These are phyloP conservation scores for Dipus sagitta DNA, from an alignment of 2,797 vertebrate genomes.

Conservation along the genomic window DNA sequence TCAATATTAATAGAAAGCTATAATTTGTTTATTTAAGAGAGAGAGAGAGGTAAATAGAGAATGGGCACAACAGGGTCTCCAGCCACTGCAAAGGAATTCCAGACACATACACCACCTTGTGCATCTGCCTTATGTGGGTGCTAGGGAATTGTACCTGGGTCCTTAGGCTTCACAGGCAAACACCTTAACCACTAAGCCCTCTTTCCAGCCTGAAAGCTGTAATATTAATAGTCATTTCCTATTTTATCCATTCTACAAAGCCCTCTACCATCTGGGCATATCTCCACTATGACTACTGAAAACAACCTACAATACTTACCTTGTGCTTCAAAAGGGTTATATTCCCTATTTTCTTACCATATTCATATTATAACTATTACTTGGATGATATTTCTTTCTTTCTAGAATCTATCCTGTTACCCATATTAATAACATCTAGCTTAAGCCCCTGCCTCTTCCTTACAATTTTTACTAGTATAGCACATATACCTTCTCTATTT, in stretches of 20 bases:
- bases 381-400: not conserved
- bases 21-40: too few relatives aligned
- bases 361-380: conserved; percentile 2
- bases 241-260: conserved; percentile 24
- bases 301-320: not conserved
- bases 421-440: conserved; percentile 2
- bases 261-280: not conserved
- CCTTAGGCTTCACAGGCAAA: too few relatives aligned
- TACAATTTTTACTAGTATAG: not conserved
- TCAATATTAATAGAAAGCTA: not conserved
- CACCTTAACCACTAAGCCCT: too few relatives aligned
- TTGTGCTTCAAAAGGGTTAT: not conserved
- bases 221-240: conserved; percentile 31
- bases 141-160: too few relatives aligned
- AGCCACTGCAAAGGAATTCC: too few relatives aligned
- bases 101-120: too few relatives aligned
- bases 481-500: not conserved
- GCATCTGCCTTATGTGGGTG: too few relatives aligned
- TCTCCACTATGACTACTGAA: not conserved
- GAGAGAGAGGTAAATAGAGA: too few relatives aligned
- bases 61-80: too few relatives aligned
- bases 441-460: conserved; percentile 42
- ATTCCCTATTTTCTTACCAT: not conserved
- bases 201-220: not conserved
- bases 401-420: conserved; percentile 4